Evolutionary conservation across 1,140 invertebrate genomes (phyloP), one percentile per base, ranked within the genome.

Genomic region (Pogonus chalceus): DNA sequence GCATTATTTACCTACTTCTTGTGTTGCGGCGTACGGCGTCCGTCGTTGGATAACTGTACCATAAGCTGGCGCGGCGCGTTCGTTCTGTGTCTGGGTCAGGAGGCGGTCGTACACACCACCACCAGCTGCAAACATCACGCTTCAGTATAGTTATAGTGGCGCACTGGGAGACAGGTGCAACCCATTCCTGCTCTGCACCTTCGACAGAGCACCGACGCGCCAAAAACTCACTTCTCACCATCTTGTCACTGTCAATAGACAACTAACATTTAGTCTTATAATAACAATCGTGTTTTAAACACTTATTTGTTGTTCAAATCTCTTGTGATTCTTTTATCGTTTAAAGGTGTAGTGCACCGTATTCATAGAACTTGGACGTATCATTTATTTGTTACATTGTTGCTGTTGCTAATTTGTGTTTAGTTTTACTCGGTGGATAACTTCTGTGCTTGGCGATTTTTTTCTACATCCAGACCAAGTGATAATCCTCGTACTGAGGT

Each of bases 41-140:
- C 56, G 59, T 57, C 50, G 46, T 47, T 20, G 56, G 55, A 73
- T 76, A 76, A 76, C 74, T 75, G 75, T 76, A 76, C 69, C 65
- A 39, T n/a, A n/a, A n/a, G 65, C 63, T 51, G n/a, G n/a, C n/a
- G n/a, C n/a, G n/a, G n/a, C n/a, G n/a, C n/a, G n/a, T n/a, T n/a
- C n/a, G n/a, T n/a, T 22, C 18, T 54, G 69, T 75, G 76, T 78
- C 76, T 78, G 76, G 76, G 75, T 77, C 76, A 77, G 72, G 72
- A 75, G 75, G 76, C 74, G 75, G 74, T 72, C 69, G 20, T 10
- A 39, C 18, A 20, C 52, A 51, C 12, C 12, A 35, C 49, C 48
- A 53, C 46, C 46, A 21, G 35, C 22, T 10, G 47, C 16, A 35
- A n/a, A n/a, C 18, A 47, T 20, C 39, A 20, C 22, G 35, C 61